A percentile compares a stretch with the other conserved stretches of the same genome.
phyloP scores from a whole-genome alignment of 2,888 invertebrate species.

The Neoascia interrupta region DNA sequence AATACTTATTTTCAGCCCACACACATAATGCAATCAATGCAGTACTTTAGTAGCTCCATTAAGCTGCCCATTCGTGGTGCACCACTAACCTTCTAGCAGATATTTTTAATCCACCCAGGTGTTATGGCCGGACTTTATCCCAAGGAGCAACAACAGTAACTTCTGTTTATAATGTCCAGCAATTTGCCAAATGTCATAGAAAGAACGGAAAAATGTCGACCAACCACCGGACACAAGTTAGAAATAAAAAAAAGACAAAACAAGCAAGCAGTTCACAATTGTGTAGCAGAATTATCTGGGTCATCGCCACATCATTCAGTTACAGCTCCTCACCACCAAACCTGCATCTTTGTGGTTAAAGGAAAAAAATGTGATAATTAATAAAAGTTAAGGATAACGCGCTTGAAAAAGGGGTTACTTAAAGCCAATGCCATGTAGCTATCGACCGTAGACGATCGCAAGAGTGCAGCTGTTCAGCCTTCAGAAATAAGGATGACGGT shows the following conservation, averaged over 20 bases:
- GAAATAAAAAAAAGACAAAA: constrained; percentile 16
- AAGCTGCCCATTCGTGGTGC: not conserved
- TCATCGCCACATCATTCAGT: constrained; percentile 28
- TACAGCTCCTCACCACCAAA: not conserved
- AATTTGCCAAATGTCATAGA: constrained; percentile 49
- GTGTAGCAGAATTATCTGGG: constrained; percentile 46
- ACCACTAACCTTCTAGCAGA: not conserved
- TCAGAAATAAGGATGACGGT: too few species aligned
- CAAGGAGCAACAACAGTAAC: constrained; percentile 12
- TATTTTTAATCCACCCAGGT: too few species aligned
- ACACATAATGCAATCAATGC: constrained; percentile 24
- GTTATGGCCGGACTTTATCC: too few species aligned
- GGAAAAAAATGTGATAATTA: too few species aligned
- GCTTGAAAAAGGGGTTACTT: too few species aligned
- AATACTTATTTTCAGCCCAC: constrained; percentile 1
- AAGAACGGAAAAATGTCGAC: too few species aligned
- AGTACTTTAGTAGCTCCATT: constrained; percentile 8
- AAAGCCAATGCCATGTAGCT: too few species aligned
- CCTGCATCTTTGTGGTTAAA: constrained; percentile 16
- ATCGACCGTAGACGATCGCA: too few species aligned
- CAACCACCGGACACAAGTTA: too few species aligned
- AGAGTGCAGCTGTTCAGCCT: too few species aligned
- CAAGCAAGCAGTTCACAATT: not conserved
- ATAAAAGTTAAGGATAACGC: too few species aligned
- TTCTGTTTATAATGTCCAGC: constrained; percentile 41